A percentile compares a stretch with the other conserved stretches of the same genome.
These are phyloP conservation scores for Dione vanillae DNA, from an alignment of 2,888 invertebrate species.

Conservation along the genomic window DNA sequence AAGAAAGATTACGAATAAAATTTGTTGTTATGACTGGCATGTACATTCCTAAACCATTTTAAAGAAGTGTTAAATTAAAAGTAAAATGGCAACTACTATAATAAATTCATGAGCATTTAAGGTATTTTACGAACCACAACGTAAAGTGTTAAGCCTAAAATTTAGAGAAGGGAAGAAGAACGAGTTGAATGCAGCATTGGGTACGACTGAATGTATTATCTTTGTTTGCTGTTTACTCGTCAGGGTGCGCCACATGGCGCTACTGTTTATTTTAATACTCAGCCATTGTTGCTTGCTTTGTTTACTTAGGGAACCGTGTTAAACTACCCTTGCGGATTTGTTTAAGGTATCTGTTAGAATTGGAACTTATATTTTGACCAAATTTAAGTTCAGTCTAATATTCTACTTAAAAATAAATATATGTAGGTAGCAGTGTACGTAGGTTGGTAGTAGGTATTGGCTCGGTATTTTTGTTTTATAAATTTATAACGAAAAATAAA, in stretches of 20 bases:
- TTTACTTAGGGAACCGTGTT: constrained; percentile 74
- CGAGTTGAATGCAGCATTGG: constrained; percentile 40
- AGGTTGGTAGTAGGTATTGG: too few relatives aligned
- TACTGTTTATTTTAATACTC: constrained; percentile 83
- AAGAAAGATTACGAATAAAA: too few relatives aligned
- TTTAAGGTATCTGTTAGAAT: constrained; percentile 56
- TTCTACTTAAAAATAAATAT: background rate
- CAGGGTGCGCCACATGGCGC: constrained; percentile 77
- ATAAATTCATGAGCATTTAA: background rate
- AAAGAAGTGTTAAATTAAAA: too few relatives aligned
- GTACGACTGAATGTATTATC: constrained; percentile 76
- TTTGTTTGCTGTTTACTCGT: constrained; percentile 71
- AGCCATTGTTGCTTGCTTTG: constrained; percentile 76
- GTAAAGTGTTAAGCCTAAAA: background rate
- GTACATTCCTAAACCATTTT: too few relatives aligned
- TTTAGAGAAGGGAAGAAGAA: constrained; percentile 29
- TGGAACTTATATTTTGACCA: constrained; percentile 49
- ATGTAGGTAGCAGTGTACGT: background rate
- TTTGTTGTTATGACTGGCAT: too few relatives aligned
- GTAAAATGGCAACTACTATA: too few relatives aligned
- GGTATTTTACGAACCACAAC: background rate
- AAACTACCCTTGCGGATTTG: constrained; percentile 72
- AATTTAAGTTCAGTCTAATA: constrained; percentile 39
- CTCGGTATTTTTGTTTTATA: too few relatives aligned
- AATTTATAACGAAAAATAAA: too few relatives aligned